Conservation (phyloP, 2,888 invertebrate genomes). For the Drosophila niveifrons region DNA sequence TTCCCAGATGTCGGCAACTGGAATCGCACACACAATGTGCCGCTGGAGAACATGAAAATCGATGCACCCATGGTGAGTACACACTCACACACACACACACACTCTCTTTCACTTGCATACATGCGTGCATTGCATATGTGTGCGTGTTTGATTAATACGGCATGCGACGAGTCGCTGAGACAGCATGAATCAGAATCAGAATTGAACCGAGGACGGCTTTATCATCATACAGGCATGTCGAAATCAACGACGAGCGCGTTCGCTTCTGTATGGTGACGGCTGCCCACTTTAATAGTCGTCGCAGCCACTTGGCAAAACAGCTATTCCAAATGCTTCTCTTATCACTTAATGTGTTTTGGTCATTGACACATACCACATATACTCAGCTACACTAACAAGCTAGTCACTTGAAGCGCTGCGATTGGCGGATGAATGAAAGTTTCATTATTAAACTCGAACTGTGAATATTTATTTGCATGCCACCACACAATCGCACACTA, state of each 20-base stretch:
- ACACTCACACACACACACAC: background rate
- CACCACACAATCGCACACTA: too few species aligned
- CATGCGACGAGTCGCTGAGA: conserved; percentile 23
- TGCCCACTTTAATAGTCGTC: conserved; percentile 15
- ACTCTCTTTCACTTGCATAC: background rate
- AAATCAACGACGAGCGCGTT: conserved; percentile 1
- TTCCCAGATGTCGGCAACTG: conserved; percentile 86
- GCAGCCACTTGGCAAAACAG: conserved; percentile 25
- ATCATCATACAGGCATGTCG: conserved; percentile 18
- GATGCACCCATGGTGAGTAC: conserved; percentile 90
- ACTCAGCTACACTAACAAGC: conserved; percentile 20
- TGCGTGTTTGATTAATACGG: conserved; percentile 26
- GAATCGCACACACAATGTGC: conserved; percentile 88
- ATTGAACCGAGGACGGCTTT: conserved; percentile 34
- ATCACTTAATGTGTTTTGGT: conserved; percentile 54
- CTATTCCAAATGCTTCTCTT: conserved; percentile 55
- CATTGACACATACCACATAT: conserved; percentile 63
- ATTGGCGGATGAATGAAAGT: background rate
- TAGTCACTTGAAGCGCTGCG: conserved; percentile 7
- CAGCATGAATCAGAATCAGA: conserved; percentile 47
- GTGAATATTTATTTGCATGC: too few species aligned
- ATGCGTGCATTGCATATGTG: background rate
- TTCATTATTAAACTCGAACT: background rate
- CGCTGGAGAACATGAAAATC: conserved; percentile 90
- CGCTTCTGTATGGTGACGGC: conserved; percentile 1